These are phyloP conservation scores for Sinosuthora webbiana DNA, from an alignment of 2,113 vertebrate species.

Conservation along the genomic window DNA sequence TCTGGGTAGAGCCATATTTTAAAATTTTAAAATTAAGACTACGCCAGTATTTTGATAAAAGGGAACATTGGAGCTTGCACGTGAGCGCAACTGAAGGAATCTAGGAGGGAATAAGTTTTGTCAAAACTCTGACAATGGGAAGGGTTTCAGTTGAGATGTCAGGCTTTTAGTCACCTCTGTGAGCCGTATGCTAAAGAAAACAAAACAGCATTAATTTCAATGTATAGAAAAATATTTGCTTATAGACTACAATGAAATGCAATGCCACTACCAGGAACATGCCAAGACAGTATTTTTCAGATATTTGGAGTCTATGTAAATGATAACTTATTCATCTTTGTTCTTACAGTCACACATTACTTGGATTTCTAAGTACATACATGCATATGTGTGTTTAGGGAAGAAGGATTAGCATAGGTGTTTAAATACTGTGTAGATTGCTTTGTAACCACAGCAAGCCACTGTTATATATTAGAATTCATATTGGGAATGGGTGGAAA, in stretches of 20 bases:
- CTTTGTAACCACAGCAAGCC: not conserved
- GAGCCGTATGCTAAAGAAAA: not conserved
- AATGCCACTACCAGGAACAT: not conserved
- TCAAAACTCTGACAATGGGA: not conserved
- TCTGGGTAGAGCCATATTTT: not conserved
- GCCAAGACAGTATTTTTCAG: not conserved
- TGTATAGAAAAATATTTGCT: not conserved
- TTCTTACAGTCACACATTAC: not conserved
- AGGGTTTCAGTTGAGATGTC: not conserved
- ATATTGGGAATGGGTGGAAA: not conserved
- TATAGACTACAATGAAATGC: not conserved
- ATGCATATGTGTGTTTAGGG: not conserved
- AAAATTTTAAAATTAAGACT: not conserved
- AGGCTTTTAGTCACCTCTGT: not conserved
- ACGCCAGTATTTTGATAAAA: not conserved
- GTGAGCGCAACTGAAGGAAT: not conserved
- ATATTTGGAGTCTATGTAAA: not conserved
- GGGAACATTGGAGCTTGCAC: not conserved
- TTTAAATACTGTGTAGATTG: not conserved
- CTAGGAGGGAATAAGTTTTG: not conserved
- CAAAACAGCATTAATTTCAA: fast-evolving
- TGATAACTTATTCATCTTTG: not conserved
- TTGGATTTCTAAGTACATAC: not conserved
- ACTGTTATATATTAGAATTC: not conserved
- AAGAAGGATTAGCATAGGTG: not conserved